phyloP scores from a whole-genome alignment of 2,113 vertebrate genomes.

The Saimiri boliviensis region DNA sequence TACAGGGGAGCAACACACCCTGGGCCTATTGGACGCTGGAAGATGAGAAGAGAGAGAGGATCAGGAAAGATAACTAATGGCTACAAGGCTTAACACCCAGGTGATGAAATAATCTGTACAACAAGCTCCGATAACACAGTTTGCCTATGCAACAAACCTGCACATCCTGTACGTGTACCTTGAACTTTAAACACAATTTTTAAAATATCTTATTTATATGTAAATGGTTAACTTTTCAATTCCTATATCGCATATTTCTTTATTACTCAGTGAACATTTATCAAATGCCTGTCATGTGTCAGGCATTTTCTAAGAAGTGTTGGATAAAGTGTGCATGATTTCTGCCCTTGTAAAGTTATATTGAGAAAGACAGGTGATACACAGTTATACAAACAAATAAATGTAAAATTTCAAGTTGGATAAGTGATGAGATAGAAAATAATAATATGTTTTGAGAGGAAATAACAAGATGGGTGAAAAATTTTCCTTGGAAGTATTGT shows the following conservation, averaged over 20 bases:
- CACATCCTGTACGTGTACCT: no score
- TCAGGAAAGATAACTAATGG: no score
- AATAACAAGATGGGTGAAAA: background rate
- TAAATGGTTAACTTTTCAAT: background rate
- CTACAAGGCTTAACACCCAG: no score
- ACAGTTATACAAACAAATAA: background rate
- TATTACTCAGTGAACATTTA: background rate
- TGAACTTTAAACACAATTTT: no score
- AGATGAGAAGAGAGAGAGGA: no score
- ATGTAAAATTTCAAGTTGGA: background rate
- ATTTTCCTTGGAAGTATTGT: background rate
- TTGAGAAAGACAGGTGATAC: background rate
- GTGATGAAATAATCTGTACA: no score
- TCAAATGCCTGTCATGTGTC: background rate
- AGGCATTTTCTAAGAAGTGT: background rate
- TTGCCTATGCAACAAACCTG: no score
- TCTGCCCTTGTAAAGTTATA: background rate
- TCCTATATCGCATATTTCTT: background rate
- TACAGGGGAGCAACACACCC: no score
- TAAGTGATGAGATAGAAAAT: background rate
- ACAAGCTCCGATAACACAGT: no score
- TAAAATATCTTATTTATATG: background rate
- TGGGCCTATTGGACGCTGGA: no score
- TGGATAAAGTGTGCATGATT: background rate
- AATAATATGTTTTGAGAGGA: background rate